Conservation (phyloP, 2,113 vertebrate genomes). For the Pollachius pollachius region DNA sequence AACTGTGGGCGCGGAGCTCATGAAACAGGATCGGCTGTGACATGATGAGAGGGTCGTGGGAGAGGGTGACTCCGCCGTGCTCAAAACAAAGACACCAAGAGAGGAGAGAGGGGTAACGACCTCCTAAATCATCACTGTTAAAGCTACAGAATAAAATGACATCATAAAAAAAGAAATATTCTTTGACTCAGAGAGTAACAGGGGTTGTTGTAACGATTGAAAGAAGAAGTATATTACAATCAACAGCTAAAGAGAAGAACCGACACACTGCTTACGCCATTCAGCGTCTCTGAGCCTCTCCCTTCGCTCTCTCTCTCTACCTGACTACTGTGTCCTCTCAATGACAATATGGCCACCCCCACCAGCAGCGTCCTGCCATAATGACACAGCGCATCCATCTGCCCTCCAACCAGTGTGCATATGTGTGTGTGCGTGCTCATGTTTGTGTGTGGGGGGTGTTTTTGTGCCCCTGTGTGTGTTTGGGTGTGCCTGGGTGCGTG, state of each 20-base stretch:
- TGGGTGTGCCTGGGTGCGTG: slow-evolving; percentile 2
- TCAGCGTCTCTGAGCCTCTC: neutral
- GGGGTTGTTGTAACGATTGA: slow-evolving; percentile 16
- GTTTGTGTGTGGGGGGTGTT: slow-evolving; percentile 2
- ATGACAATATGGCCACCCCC: slow-evolving; percentile 63
- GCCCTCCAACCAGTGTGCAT: slow-evolving; percentile 59
- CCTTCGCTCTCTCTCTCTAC: slow-evolving; percentile 20
- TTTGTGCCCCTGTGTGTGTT: neutral
- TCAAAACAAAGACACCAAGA: too few relatives aligned
- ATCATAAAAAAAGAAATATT: too few relatives aligned
- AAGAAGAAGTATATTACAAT: neutral
- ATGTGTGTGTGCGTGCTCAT: slow-evolving; percentile 1
- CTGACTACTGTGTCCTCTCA: slow-evolving; percentile 61
- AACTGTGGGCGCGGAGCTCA: too few relatives aligned
- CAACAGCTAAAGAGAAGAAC: neutral
- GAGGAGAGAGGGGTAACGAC: too few relatives aligned
- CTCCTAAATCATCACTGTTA: too few relatives aligned
- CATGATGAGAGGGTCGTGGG: too few relatives aligned
- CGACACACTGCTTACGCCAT: neutral
- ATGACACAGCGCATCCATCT: slow-evolving; percentile 70
- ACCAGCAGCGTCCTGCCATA: slow-evolving; percentile 54
- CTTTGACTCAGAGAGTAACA: slow-evolving; percentile 7
- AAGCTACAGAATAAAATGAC: too few relatives aligned
- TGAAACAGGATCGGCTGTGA: too few relatives aligned
- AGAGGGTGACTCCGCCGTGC: too few relatives aligned